Conservation (phyloP, 2,888 invertebrate genomes). For the Syrista parreyssii region DNA sequence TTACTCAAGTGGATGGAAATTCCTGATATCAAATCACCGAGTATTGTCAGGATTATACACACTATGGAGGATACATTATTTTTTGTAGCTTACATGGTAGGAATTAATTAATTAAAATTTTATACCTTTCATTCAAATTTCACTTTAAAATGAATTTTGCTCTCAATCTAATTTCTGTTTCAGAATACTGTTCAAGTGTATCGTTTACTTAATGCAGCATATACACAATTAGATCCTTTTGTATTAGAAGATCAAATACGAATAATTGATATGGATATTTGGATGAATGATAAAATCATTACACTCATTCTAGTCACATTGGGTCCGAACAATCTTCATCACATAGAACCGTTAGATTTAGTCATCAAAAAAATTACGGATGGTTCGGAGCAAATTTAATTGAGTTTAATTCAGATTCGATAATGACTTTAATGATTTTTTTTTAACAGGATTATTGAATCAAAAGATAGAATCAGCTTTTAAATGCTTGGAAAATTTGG, state of each 20-base stretch:
- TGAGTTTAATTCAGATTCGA: background rate
- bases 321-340: conserved; percentile 22
- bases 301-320: conserved; percentile 37
- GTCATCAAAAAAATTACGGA: conserved; percentile 2
- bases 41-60: conserved; percentile 30
- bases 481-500: conserved; percentile 39
- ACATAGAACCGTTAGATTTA: conserved; percentile 40
- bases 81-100: conserved; percentile 40
- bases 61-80: conserved; percentile 43
- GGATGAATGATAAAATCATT: conserved; percentile 26
- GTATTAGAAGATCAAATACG: conserved; percentile 24
- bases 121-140: background rate
- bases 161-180: conserved; percentile 10
- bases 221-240: conserved; percentile 23
- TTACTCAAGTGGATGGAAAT: conserved; percentile 44
- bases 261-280: conserved; percentile 40
- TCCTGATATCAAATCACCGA: conserved; percentile 32
- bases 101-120: conserved; percentile 1
- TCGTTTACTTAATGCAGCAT: conserved; percentile 32
- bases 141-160: background rate
- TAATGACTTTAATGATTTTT: background rate
- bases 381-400: background rate
- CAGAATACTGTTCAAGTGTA: conserved; percentile 42
- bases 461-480: background rate
- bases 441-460: background rate